Evolutionary conservation across 2,113 vertebrate species (phyloP).

Genomic region (Podarcis muralis): DNA sequence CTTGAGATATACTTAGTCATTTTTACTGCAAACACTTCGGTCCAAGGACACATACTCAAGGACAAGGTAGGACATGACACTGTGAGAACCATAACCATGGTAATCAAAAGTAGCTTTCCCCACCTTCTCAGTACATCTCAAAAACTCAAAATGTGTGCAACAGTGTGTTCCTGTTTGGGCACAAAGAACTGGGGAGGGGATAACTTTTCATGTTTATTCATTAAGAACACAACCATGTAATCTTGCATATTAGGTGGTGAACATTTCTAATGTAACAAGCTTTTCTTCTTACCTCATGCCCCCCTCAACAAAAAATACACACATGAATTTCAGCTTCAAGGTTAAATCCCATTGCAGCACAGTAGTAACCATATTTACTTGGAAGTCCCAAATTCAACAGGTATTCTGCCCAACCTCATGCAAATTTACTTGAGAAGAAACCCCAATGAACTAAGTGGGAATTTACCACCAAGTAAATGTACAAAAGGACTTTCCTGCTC

Average conservation of each 20-base stretch:
- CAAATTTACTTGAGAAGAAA: background rate
- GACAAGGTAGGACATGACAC: background rate
- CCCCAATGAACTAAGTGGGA: background rate
- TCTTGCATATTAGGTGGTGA: too few relatives aligned
- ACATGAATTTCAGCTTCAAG: background rate
- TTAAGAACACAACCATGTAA: background rate
- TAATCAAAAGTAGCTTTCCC: background rate
- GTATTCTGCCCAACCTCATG: background rate
- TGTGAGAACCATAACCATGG: background rate
- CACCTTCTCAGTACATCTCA: background rate
- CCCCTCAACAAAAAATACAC: background rate
- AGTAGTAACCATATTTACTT: background rate
- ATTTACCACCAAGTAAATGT: background rate
- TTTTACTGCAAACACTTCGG: background rate
- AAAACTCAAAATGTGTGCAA: background rate
- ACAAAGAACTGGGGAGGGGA: background rate
- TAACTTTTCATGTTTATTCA: background rate
- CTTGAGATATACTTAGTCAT: background rate
- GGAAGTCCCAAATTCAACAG: background rate
- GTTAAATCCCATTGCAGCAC: background rate
- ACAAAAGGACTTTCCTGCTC: background rate
- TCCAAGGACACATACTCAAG: constrained; percentile 1
- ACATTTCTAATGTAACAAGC: background rate
- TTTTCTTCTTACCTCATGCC: background rate
- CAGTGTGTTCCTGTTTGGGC: background rate